A percentile compares a stretch with the other conserved stretches of the same genome.
Conservation (phyloP, 2,888 invertebrate species). For the Ochropacha duplaris region DNA sequence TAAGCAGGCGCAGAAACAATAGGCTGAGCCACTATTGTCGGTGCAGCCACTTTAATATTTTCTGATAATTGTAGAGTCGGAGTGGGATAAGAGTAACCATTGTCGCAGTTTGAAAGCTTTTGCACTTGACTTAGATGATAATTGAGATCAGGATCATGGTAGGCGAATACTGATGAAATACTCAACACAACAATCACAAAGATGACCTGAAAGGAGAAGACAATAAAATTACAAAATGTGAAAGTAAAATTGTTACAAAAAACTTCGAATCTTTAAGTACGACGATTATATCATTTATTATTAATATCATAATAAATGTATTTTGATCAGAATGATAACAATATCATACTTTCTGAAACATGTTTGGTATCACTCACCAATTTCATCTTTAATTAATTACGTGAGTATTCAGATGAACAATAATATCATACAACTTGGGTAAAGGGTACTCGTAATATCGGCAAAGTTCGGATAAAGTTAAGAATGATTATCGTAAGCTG, state of each 20-base stretch:
- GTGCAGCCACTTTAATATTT: constrained; percentile 47
- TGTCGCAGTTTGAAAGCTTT: constrained; percentile 56
- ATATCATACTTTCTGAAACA: background rate
- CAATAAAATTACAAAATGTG: constrained; percentile 1
- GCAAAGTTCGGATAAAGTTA: constrained; percentile 25
- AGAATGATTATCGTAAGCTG: constrained; percentile 37
- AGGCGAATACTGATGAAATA: constrained; percentile 56
- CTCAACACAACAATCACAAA: constrained; percentile 43
- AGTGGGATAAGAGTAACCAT: constrained; percentile 81
- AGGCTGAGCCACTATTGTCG: constrained; percentile 24
- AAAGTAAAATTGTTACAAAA: background rate
- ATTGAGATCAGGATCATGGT: constrained; percentile 77
- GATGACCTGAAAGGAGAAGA: constrained; percentile 60
- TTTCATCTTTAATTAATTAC: constrained; percentile 49
- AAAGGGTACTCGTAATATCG: constrained; percentile 17
- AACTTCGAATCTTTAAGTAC: background rate
- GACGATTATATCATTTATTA: background rate
- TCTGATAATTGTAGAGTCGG: constrained; percentile 80
- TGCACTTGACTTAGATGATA: constrained; percentile 73
- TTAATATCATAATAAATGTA: no score
- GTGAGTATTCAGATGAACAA: constrained; percentile 23
- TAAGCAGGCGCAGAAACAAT: constrained; percentile 35
- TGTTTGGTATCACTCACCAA: constrained; percentile 51
- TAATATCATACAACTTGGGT: constrained; percentile 25
- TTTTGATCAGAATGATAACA: no score